Evolutionary conservation across 92 coral and sea anemone genomes (phyloP).

Genomic region (Epizoanthus stellaris): DNA sequence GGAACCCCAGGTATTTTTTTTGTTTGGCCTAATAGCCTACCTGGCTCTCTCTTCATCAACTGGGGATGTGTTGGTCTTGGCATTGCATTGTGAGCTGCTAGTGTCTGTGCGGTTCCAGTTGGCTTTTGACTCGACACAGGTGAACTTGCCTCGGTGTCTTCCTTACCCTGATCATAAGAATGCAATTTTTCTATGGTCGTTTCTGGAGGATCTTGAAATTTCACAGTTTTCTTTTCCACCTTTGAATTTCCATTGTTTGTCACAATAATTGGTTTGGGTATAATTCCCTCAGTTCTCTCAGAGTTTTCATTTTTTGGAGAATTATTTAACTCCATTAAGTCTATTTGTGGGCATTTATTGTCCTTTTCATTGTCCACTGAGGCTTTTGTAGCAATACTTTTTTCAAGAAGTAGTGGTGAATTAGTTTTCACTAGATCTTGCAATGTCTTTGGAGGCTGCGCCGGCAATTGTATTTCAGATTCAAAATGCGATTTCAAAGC

Average conservation of each 20-base stretch:
- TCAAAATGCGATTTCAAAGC: slow-evolving; percentile 17
- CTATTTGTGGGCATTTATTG: not conserved
- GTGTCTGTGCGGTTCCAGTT: slow-evolving; percentile 1
- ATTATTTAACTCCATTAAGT: slow-evolving; percentile 19
- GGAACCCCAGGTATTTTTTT: no score
- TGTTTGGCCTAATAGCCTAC: not conserved
- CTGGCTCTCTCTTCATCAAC: slow-evolving; percentile 32
- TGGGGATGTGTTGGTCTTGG: slow-evolving; percentile 10
- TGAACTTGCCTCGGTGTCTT: not conserved
- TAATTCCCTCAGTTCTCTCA: slow-evolving; percentile 31
- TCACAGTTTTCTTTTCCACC: slow-evolving; percentile 39
- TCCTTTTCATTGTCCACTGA: slow-evolving; percentile 6
- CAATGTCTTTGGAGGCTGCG: slow-evolving; percentile 27
- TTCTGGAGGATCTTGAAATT: slow-evolving; percentile 46
- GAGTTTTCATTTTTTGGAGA: slow-evolving; percentile 29
- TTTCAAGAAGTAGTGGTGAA: slow-evolving; percentile 6
- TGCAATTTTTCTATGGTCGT: slow-evolving; percentile 13
- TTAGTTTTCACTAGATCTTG: slow-evolving; percentile 33
- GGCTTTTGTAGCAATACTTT: slow-evolving; percentile 12
- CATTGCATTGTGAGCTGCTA: not conserved
- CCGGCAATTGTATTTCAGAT: slow-evolving; percentile 3
- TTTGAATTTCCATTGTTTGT: slow-evolving; percentile 37
- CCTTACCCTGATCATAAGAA: slow-evolving; percentile 14
- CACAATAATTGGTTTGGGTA: slow-evolving; percentile 39
- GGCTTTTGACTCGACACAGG: slow-evolving; percentile 10